These are phyloP conservation scores for Synaphobranchus kaupii DNA, from an alignment of 2,797 vertebrate species.

Conservation along the genomic window DNA sequence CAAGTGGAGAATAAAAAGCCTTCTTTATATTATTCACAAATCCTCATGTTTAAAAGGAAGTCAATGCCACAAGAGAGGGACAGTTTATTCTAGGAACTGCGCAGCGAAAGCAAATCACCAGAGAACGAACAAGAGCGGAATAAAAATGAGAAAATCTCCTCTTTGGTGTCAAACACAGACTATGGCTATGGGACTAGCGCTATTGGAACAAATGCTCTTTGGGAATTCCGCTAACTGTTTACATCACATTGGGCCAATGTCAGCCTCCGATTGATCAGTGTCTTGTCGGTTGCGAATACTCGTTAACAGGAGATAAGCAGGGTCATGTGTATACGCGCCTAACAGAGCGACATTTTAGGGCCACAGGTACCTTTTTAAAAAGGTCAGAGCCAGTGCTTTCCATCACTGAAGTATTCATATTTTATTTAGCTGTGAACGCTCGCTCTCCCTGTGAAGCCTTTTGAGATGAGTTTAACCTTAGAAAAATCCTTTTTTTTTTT, in stretches of 20 bases:
- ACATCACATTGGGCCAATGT: background rate
- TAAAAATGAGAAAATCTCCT: background rate
- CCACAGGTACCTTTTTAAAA: constrained; percentile 20
- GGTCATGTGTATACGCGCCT: background rate
- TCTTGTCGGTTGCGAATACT: too few species aligned
- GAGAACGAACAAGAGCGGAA: background rate
- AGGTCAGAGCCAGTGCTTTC: constrained; percentile 25
- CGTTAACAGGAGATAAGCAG: constrained; percentile 9
- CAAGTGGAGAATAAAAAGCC: background rate
- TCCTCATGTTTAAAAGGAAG: background rate
- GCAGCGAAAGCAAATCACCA: background rate
- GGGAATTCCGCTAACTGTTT: background rate
- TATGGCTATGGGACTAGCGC: background rate
- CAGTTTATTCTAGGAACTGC: background rate
- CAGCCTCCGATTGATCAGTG: background rate
- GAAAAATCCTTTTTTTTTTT: background rate
- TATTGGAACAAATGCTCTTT: background rate
- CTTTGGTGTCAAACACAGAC: background rate
- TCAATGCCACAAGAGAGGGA: background rate
- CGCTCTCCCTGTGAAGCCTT: background rate
- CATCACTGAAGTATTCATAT: background rate
- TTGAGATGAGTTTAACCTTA: background rate
- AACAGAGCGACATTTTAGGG: constrained; percentile 32
- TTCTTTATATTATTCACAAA: background rate
- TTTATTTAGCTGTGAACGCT: background rate